Evolutionary conservation across 2,797 vertebrate species (phyloP), one percentile per base, ranked within the genome.

Genomic region (Coracias cyanogaster): DNA sequence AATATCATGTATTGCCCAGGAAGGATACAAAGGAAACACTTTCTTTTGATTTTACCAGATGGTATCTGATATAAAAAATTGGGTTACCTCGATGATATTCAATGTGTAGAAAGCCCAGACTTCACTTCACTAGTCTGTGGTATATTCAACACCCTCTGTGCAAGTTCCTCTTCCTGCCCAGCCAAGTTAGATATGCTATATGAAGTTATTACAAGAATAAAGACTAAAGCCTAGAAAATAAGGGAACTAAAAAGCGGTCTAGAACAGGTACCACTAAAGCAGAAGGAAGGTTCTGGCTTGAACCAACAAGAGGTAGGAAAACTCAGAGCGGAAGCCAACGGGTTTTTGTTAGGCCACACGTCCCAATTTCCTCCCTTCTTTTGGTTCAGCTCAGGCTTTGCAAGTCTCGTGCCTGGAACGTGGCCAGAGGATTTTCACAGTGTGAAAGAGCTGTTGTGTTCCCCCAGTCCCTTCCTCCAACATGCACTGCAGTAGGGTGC

Each of bases 401-500:
- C 41, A 78, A 39, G 52, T 39, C 60, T 81, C 13, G 1, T 3
- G 5, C 45, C 55, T 90, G 90, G 83, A 92, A 78, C 1, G 0
- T 4, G 28, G 72, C 91, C 94, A 84, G 39, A 79, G 88, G 93
- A 91, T 96, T 96, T 96, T 89, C 86, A 31, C 39, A 54, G 35
- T 84, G 86, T 92, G 72, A 97, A 97, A 96, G 82, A 90, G 66
- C 70, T 86, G 64, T 74, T 95, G 89, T 96, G 91, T 91, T 95
- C 82, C 82, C 71, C 84, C 93, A 84, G 72, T 76, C 84, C 81
- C 76, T 82, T 73, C 51, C 46, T 67, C 85, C 78, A 65, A 57
- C 65, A 88, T 0, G 0, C 46, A 45, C 35, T 37, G 83, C 76
- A 80, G 55, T 21, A 45, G 51, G 66, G 55, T 76, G 91, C 89